These are phyloP conservation scores for Myotis lucifugus DNA, from an alignment of 2,113 vertebrate species.

Conservation along the genomic window DNA sequence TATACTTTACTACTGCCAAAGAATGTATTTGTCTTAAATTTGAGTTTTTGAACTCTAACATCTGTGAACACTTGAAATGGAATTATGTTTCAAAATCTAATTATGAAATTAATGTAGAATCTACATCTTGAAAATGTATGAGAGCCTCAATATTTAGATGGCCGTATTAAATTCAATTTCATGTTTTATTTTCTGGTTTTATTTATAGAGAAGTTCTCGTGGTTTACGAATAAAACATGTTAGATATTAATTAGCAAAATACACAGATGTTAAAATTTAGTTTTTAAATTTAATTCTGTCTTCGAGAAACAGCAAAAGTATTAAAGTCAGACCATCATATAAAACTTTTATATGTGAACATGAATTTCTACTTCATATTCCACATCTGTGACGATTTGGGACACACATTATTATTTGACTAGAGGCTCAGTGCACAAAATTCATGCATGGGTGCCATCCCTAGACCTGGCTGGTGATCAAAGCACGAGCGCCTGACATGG, in stretches of 20 bases:
- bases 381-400: background rate
- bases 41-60: conserved; percentile 21
- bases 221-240: background rate
- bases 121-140: background rate
- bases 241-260: conserved; percentile 20
- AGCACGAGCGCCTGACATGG: too few species aligned
- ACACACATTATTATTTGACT: background rate
- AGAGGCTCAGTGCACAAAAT: too few species aligned
- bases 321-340: background rate
- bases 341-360: background rate
- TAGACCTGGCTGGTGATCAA: too few species aligned
- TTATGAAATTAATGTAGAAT: conserved; percentile 30
- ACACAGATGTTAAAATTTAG: background rate
- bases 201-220: background rate
- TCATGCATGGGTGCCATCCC: too few species aligned
- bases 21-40: background rate
- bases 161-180: background rate
- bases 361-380: background rate
- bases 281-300: background rate
- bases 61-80: conserved; percentile 49
- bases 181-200: conserved; percentile 13
- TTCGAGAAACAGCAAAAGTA: background rate
- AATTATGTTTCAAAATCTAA: conserved; percentile 48
- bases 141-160: background rate
- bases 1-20: background rate